Base-by-base conservation (phyloP, 2,888 invertebrate species). In the Cordilura impudica region DNA sequence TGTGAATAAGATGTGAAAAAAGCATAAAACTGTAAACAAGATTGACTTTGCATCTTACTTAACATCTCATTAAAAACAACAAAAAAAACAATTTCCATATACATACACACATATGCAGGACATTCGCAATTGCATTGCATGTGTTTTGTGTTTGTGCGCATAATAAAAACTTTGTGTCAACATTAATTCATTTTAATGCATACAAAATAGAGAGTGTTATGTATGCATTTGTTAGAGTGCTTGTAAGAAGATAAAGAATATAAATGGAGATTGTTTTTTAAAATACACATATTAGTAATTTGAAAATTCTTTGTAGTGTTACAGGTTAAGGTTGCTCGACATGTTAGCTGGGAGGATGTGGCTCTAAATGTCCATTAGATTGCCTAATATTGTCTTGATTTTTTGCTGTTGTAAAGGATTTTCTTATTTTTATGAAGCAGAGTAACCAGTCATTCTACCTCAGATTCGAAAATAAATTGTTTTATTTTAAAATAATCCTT, bases 11-110 rank as follows among this genome's bases (percentile, higher is more conserved):
- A 26, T 31, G 31, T 60, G 31, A 14, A 19, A 58, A 51, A 63
- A 31, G 29, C 53, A 61, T 54, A 54, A 72, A 76, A 72, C 66
- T 72, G 67, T 79, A 75, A 70, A 83, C 83, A 83, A 83, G 82
- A 83, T 82, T 83, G 83, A 83, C 83, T 83, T 79, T 81, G 82
- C 81, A 82, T 83, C 81, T 83, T 81, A 80, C 82, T 83, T 83
- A 83, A 83, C 83, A 83, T 83, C 80, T 83, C 83, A 83, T 83
- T 83, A 83, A 82, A 78, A 78, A 75, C 35, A 39, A 54, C 16
- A 43, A 12, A 31, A 51, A 58, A 4, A 31, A 43, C 51, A 14
- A 51, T 58, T 26, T 43, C 18, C 16, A 49, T 35, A 16, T 72
- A 53, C 19, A 16, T 26, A 39, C 45, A 26, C 53, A 39, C 21